Evolutionary conservation across 2,888 invertebrate genomes (phyloP).

Genomic region (Pristionchus japonicus): DNA sequence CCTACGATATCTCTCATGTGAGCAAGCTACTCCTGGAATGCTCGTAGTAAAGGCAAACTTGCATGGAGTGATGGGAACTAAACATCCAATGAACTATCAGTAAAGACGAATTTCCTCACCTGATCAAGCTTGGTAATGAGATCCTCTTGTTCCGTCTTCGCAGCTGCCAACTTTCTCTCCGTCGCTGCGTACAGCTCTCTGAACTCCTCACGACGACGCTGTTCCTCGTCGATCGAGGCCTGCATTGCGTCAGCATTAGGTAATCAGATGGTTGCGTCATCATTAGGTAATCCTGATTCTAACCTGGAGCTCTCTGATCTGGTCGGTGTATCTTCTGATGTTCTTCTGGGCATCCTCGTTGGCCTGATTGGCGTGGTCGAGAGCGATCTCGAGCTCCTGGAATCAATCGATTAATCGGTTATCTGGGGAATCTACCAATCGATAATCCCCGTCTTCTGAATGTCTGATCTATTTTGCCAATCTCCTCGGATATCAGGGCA

Average conservation of each 20-base stretch:
- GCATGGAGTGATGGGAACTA: neutral
- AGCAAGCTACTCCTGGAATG: neutral
- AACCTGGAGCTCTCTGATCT: conserved; percentile 82
- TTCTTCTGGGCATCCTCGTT: conserved; percentile 78
- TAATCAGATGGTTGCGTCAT: neutral
- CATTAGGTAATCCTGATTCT: neutral
- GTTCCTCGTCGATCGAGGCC: conserved; percentile 90
- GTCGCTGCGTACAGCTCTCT: conserved; percentile 89
- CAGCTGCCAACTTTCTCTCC: conserved; percentile 84
- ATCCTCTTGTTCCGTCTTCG: conserved; percentile 80
- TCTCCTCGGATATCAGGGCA: neutral
- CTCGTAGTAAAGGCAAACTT: neutral
- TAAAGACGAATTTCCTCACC: conserved; percentile 67
- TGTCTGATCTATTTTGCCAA: neutral
- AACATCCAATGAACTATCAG: neutral
- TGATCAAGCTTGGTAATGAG: conserved; percentile 96
- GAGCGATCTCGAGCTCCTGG: conserved; percentile 93
- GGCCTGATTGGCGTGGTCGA: conserved; percentile 97
- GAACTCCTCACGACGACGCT: conserved; percentile 96
- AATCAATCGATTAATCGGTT: neutral
- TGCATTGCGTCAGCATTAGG: neutral
- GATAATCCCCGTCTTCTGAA: neutral
- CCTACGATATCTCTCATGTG: neutral
- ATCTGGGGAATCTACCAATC: too few relatives aligned
- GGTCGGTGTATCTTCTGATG: conserved; percentile 87